Evolutionary conservation across 2,888 invertebrate species (phyloP).

Genomic region (Punctoribates punctum): DNA sequence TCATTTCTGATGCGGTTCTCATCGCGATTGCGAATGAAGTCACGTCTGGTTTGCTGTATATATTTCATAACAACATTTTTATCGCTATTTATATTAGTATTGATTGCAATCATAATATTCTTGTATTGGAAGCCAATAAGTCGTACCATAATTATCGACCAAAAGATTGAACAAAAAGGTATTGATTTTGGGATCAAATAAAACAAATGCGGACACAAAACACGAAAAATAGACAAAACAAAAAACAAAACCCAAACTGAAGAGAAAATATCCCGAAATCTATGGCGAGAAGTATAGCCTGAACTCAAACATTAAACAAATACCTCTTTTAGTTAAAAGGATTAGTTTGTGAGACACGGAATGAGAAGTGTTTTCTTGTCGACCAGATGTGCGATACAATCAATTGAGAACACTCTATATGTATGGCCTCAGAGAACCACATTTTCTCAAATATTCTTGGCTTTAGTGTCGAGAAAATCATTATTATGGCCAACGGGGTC

Average conservation of each 20-base stretch:
- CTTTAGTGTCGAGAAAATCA: no score
- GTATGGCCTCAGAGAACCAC: no score
- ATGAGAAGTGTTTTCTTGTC: background rate
- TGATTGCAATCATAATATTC: constrained; percentile 29
- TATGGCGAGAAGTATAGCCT: no score
- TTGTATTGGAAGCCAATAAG: constrained; percentile 32
- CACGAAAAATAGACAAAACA: no score
- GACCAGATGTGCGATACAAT: no score
- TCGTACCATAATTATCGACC: background rate
- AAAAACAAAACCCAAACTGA: no score
- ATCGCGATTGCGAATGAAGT: constrained; percentile 7
- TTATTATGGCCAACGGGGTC: no score
- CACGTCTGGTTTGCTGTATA: constrained; percentile 21
- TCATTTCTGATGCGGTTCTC: constrained; percentile 7
- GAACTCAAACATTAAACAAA: no score
- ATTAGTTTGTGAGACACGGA: constrained; percentile 9
- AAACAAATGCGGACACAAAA: background rate
- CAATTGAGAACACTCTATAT: no score
- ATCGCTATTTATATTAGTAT: constrained; percentile 27
- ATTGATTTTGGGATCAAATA: constrained; percentile 20
- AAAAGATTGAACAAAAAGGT: constrained; percentile 18
- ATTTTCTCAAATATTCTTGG: no score
- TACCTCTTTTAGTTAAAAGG: constrained; percentile 3
- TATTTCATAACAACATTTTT: constrained; percentile 28
- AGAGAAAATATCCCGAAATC: no score